A percentile compares a stretch with the other conserved stretches of the same genome.
Conservation (phyloP, 1,140 invertebrate species). For the Scaptomyza pallida region DNA sequence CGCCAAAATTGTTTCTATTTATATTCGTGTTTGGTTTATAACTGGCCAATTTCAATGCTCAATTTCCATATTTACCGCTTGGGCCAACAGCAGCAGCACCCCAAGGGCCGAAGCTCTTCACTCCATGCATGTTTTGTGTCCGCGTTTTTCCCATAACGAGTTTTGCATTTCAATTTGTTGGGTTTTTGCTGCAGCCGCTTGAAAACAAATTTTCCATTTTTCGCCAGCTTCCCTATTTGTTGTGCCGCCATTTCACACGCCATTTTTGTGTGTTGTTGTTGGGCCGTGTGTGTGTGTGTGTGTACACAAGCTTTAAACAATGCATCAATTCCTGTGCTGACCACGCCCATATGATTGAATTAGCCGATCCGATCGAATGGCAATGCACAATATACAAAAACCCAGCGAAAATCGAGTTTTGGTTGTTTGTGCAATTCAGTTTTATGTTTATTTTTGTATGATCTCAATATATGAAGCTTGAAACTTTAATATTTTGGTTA, state of each 20-base stretch:
- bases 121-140: not conserved
- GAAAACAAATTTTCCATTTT: conserved; percentile 15
- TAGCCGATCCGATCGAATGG: conserved; percentile 40
- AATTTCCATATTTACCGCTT: conserved; percentile 18
- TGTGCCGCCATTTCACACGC: not conserved
- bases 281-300: not conserved
- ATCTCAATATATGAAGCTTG: too few relatives aligned
- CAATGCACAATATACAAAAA: conserved; percentile 16
- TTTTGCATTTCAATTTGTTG: conserved; percentile 27
- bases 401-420: not conserved
- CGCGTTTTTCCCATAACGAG: not conserved
- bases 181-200: not conserved
- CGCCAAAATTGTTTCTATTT: conserved; percentile 8
- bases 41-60: conserved; percentile 5
- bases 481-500: too few relatives aligned
- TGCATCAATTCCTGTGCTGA: conserved; percentile 31
- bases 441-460: too few relatives aligned
- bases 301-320: not conserved
- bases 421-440: too few relatives aligned
- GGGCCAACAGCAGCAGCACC: not conserved
- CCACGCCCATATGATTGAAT: conserved; percentile 68
- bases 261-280: conserved; percentile 3
- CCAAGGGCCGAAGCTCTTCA: too few relatives aligned
- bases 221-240: not conserved
- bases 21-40: not conserved